Evolutionary conservation across 2,888 invertebrate genomes (phyloP).

Genomic region (Aphrophora alni): DNA sequence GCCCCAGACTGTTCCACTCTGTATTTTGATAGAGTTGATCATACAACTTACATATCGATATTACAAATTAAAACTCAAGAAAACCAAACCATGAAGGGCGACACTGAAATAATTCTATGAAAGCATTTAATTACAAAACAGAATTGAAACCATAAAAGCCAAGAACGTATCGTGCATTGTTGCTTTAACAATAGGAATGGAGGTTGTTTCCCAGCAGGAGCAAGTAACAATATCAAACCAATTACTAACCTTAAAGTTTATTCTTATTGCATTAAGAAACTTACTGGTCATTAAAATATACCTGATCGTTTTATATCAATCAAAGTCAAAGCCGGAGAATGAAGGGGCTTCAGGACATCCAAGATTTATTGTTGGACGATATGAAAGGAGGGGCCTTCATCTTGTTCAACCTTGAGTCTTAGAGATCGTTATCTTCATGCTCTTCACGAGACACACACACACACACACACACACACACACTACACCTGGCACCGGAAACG

Average conservation of each 20-base stretch:
- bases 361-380: background rate
- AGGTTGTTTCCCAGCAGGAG: background rate
- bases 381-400: constrained; percentile 17
- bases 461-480: constrained; percentile 17
- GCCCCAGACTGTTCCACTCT: too few relatives aligned
- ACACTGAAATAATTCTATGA: too few relatives aligned
- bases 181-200: background rate
- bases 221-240: background rate
- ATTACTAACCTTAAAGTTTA: background rate
- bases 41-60: too few relatives aligned
- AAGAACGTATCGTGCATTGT: background rate
- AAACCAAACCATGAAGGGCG: too few relatives aligned
- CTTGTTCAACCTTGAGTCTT: constrained; percentile 27
- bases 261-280: background rate
- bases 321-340: background rate
- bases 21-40: too few relatives aligned
- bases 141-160: background rate
- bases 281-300: background rate
- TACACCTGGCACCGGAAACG: background rate
- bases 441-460: constrained; percentile 12
- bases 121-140: background rate
- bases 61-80: too few relatives aligned
- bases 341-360: background rate
- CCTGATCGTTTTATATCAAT: background rate
- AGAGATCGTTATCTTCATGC: constrained; percentile 29